phyloP scores from a whole-genome alignment of 2,888 invertebrate genomes.

The Corythucha ciliata region DNA sequence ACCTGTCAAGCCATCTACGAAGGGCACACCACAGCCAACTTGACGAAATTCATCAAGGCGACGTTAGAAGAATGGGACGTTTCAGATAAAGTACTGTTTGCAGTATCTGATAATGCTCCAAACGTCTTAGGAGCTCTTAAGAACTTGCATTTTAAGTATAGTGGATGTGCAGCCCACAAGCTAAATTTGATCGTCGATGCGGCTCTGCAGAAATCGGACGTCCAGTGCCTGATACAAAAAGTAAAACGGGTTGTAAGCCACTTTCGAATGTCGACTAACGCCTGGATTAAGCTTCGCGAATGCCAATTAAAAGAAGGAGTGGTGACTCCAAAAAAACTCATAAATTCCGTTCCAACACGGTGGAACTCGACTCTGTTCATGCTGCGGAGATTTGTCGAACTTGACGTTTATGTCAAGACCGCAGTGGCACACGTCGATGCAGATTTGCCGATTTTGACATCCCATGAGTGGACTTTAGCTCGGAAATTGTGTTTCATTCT shows the following conservation, averaged over 20 bases:
- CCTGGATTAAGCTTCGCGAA: slow-evolving; percentile 5
- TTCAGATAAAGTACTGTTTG: slow-evolving; percentile 8
- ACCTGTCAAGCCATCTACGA: slow-evolving; percentile 1
- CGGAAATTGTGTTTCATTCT: not conserved
- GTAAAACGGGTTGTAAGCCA: slow-evolving; percentile 1
- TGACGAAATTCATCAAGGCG: not conserved
- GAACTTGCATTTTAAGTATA: not conserved
- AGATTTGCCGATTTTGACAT: slow-evolving; percentile 9
- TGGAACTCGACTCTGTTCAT: slow-evolving; percentile 13
- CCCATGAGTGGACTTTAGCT: slow-evolving; percentile 6
- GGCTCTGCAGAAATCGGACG: not conserved
- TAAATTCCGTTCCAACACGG: slow-evolving; percentile 16
- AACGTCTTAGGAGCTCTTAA: slow-evolving; percentile 14
- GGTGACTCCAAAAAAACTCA: slow-evolving; percentile 4
- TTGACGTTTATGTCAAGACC: slow-evolving; percentile 1
- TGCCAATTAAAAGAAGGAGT: not conserved
- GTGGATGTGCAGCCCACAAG: slow-evolving; percentile 13
- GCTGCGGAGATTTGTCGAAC: not conserved
- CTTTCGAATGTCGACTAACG: not conserved
- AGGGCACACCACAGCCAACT: slow-evolving; percentile 1
- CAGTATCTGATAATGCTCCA: slow-evolving; percentile 15
- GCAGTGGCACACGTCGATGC: slow-evolving; percentile 7
- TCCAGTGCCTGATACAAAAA: not conserved
- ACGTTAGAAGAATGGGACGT: slow-evolving; percentile 12
- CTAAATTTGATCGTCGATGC: slow-evolving; percentile 10